These are phyloP conservation scores for Phthorimaea operculella DNA, from an alignment of 1,140 invertebrate species.

Conservation along the genomic window DNA sequence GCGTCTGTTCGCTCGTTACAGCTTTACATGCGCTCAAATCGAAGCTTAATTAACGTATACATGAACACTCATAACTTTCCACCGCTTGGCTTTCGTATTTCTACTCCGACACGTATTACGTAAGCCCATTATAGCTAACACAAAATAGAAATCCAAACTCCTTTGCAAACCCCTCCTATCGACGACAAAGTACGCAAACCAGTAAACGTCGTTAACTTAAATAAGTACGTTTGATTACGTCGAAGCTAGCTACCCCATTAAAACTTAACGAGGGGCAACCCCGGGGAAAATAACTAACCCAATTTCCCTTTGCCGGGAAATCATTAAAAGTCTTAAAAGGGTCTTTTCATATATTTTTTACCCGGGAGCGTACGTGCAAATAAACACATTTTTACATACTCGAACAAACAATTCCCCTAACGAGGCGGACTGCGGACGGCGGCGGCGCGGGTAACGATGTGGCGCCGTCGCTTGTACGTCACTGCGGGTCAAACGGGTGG, in stretches of 20 bases:
- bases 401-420: slow-evolving; percentile 67
- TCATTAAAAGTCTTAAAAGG: slow-evolving; percentile 69
- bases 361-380: slow-evolving; percentile 64
- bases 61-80: slow-evolving; percentile 1
- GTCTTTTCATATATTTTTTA: slow-evolving; percentile 67
- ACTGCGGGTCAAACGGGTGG: no score
- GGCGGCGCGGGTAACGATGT: slow-evolving; percentile 18
- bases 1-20: slow-evolving; percentile 6
- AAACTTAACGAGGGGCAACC: slow-evolving; percentile 67
- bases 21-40: slow-evolving; percentile 8
- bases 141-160: slow-evolving; percentile 7
- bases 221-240: slow-evolving; percentile 67
- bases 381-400: slow-evolving; percentile 69
- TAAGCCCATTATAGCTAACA: neutral
- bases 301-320: slow-evolving; percentile 68
- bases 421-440: slow-evolving; percentile 44
- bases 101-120: neutral
- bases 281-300: slow-evolving; percentile 67
- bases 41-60: slow-evolving; percentile 9
- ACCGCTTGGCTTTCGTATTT: neutral
- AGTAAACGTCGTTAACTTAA: slow-evolving; percentile 65
- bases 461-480: no score
- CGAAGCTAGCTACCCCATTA: slow-evolving; percentile 66
- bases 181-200: slow-evolving; percentile 53
- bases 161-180: slow-evolving; percentile 47